Percentiles rank a stretch among this genome's conserved stretches.
phyloP scores from a whole-genome alignment of 2,113 vertebrate genomes.

The Thryonomys swinderianus region DNA sequence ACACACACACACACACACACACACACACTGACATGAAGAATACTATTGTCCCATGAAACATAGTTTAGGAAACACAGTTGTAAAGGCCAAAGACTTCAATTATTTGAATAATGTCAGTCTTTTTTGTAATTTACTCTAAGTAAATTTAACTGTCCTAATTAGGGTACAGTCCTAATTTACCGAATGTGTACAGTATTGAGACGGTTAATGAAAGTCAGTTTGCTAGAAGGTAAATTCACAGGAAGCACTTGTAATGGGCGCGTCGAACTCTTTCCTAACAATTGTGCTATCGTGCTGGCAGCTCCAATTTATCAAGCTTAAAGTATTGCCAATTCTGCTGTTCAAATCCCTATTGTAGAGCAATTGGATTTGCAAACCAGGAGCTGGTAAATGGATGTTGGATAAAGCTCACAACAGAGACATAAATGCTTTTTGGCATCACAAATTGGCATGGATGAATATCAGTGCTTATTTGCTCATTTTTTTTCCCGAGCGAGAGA shows the following conservation, averaged over 20 bases:
- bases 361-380: conserved; percentile 54
- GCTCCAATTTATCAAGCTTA: conserved; percentile 34
- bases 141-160: conserved; percentile 49
- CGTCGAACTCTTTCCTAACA: conserved; percentile 12
- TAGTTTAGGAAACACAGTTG: conserved; percentile 20
- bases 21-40: not conserved
- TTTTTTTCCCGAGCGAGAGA: not conserved
- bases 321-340: conserved; percentile 61
- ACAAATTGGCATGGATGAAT: not conserved
- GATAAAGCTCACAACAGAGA: conserved; percentile 52
- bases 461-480: conserved; percentile 40
- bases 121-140: conserved; percentile 39
- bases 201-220: conserved; percentile 40
- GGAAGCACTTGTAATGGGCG: conserved; percentile 52
- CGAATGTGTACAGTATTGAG: not conserved
- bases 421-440: conserved; percentile 64
- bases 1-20: not conserved
- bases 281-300: not conserved
- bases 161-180: not conserved
- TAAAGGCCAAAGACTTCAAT: conserved; percentile 33
- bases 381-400: conserved; percentile 67
- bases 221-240: conserved; percentile 8
- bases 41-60: not conserved
- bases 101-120: conserved; percentile 29
- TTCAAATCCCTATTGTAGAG: conserved; percentile 47